phyloP scores from a whole-genome alignment of 2,888 invertebrate genomes.

The Capitulum mitella region DNA sequence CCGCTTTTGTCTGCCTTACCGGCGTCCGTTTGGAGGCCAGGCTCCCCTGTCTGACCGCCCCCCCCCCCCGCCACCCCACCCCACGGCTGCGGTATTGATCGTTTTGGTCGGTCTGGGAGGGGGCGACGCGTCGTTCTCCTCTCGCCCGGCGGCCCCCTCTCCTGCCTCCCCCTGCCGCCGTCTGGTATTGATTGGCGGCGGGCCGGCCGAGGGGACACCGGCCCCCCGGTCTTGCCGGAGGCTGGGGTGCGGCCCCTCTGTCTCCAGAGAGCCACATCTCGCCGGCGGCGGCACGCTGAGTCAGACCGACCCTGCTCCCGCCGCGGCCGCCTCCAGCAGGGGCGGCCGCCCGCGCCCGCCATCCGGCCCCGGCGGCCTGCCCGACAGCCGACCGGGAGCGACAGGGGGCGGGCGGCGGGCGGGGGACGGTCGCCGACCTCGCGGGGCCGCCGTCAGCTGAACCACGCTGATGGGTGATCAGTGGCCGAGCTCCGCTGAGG shows the following conservation, averaged over 20 bases:
- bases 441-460: no score
- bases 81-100: neutral
- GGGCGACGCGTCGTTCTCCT: neutral
- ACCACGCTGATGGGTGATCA: no score
- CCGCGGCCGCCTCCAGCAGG: no score
- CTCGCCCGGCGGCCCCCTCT: no score
- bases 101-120: neutral
- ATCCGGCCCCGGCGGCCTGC: no score
- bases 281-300: neutral
- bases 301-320: no score
- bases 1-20: no score
- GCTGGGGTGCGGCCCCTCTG: conserved; percentile 5
- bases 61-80: conserved; percentile 1
- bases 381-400: neutral
- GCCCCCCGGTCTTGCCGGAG: conserved; percentile 20
- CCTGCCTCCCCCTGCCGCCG: conserved; percentile 16
- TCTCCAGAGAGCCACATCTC: conserved; percentile 14
- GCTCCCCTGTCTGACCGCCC: neutral
- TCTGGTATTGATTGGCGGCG: conserved; percentile 5
- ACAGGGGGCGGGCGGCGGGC: no score
- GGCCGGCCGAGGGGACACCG: neutral
- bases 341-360: neutral
- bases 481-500: no score
- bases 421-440: no score
- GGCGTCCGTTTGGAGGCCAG: neutral